Evolutionary conservation across 2,113 vertebrate genomes (phyloP).

Genomic region (Telmatochromis brachygnathus): DNA sequence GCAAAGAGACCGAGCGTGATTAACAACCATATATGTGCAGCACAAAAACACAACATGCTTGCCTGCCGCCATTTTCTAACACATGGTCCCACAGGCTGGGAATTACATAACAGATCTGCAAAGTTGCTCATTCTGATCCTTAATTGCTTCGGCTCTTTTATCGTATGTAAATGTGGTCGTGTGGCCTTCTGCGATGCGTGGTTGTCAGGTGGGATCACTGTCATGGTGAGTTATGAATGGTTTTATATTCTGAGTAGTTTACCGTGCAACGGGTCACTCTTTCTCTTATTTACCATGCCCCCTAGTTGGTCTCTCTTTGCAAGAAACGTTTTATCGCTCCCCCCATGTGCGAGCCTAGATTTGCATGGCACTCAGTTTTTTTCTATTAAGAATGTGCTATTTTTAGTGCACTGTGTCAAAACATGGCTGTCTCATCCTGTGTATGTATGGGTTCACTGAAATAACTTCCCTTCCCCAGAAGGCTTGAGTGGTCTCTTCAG

Average conservation of each 20-base stretch:
- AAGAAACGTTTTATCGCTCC: slow-evolving; percentile 7
- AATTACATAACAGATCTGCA: slow-evolving; percentile 51
- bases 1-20: slow-evolving; percentile 58
- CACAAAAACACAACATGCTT: slow-evolving; percentile 51
- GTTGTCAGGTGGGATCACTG: slow-evolving; percentile 24
- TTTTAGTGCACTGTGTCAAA: slow-evolving; percentile 66
- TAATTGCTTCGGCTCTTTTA: slow-evolving; percentile 35
- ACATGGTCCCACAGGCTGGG: slow-evolving; percentile 34
- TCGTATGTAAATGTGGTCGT: not conserved
- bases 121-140: slow-evolving; percentile 42
- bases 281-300: slow-evolving; percentile 2
- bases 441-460: slow-evolving; percentile 50
- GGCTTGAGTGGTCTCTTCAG: slow-evolving; percentile 53
- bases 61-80: slow-evolving; percentile 50
- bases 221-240: not conserved
- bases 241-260: not conserved
- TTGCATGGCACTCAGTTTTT: slow-evolving; percentile 38
- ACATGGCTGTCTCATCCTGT: slow-evolving; percentile 55
- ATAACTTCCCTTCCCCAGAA: slow-evolving; percentile 49
- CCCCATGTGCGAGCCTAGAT: slow-evolving; percentile 2
- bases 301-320: slow-evolving; percentile 1
- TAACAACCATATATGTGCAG: slow-evolving; percentile 58
- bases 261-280: not conserved
- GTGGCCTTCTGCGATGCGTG: not conserved
- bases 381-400: slow-evolving; percentile 43